Evolutionary conservation across 64 coral and sea anemone genomes (phyloP), one percentile per base, ranked within the genome.

Genomic region (Stichodactyla helianthus): DNA sequence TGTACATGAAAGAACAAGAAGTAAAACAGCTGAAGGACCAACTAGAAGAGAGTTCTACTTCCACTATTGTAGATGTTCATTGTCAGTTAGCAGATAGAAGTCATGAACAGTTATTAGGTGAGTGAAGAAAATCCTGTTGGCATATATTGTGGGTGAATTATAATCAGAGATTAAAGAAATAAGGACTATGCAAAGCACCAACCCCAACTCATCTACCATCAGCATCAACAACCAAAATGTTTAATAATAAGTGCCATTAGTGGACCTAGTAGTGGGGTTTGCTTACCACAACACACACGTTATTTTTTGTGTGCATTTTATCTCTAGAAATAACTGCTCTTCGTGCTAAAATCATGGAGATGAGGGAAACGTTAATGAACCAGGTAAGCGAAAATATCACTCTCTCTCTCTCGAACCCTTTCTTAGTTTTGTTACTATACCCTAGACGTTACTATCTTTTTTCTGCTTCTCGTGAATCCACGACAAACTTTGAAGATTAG

Each of bases 1-100:
- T 98, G 9, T 98, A 94, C 85, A 95, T 92, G 17, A 98, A 89
- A 77, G 96, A 98, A 59, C 96, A 98, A 87, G 96, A 98, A 88
- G 88, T 95, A 25, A 90, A 93, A 53, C 96, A 98, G 57, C 67
- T 88, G 54, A 63, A 95, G 19, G 93, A 94, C 56, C 71, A 83
- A 55, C 86, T 95, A 12, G 93, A 95, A 81, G 88, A 89, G 14
- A 90, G 89, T 81, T 86, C 91, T 25, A 86, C 88, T 17, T 88
- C 87, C 10, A 92, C 97, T 16, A 77, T 93, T 76, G 97, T 99
- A 20, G 93, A 99, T 59, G 90, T 99, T 53, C 89, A 99, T 44
- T 99, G 97, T 83, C 97, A 99, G 59, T 61, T 99, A 44, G 97
- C 97, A 2, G 97, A 99, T n/a, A 83, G 93, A 26, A 99, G 93